Evolutionary conservation across 2,888 invertebrate species (phyloP).

Genomic region (Drosophila quasianomalipes): DNA sequence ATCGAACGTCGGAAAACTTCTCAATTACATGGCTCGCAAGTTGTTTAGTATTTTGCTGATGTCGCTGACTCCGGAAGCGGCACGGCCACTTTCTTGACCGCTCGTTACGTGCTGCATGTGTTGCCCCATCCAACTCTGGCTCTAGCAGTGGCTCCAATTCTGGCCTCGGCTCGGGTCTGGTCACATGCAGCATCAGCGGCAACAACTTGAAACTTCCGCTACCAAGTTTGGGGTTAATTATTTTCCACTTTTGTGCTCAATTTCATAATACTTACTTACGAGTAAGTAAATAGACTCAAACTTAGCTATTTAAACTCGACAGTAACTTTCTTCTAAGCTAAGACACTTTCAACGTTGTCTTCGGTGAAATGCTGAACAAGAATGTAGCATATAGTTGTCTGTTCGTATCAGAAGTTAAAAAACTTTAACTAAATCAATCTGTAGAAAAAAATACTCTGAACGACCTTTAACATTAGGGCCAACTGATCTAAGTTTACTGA

Average conservation of each 20-base stretch:
- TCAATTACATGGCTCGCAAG: slow-evolving; percentile 61
- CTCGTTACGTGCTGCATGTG: slow-evolving; percentile 81
- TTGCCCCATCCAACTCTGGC: slow-evolving; percentile 39
- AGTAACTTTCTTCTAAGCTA: slow-evolving; percentile 49
- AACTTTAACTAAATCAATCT: not conserved
- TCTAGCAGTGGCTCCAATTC: slow-evolving; percentile 1
- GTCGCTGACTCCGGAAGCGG: slow-evolving; percentile 58
- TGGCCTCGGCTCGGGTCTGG: slow-evolving; percentile 11
- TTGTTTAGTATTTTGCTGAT: slow-evolving; percentile 66
- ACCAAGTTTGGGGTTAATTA: slow-evolving; percentile 78
- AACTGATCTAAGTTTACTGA: not conserved
- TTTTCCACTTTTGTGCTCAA: slow-evolving; percentile 79
- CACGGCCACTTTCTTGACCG: slow-evolving; percentile 65
- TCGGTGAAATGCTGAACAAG: not conserved
- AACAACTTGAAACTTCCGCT: slow-evolving; percentile 71
- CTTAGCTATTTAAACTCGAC: slow-evolving; percentile 30
- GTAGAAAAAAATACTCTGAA: not conserved
- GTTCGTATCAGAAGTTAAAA: not conserved
- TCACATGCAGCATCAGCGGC: slow-evolving; percentile 47
- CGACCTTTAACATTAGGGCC: not conserved
- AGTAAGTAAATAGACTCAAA: slow-evolving; percentile 35
- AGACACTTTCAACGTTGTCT: not conserved
- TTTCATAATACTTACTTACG: slow-evolving; percentile 45
- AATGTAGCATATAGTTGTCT: not conserved
- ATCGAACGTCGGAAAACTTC: slow-evolving; percentile 53